Evolutionary conservation across 2,888 invertebrate species (phyloP).

Genomic region (Drosophila rubida): DNA sequence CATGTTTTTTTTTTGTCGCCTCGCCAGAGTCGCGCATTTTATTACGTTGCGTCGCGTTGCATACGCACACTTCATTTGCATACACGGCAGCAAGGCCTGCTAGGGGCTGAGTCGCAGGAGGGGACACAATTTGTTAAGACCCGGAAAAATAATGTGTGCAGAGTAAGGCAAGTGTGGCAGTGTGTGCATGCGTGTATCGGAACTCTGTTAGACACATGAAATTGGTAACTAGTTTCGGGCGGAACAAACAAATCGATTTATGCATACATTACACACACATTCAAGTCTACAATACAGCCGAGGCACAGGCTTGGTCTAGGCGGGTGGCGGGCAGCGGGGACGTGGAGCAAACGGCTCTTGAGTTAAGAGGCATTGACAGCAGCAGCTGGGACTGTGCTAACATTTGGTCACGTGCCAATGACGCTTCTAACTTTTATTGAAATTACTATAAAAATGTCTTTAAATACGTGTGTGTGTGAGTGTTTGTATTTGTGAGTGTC

Average conservation of each 20-base stretch:
- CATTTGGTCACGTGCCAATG: conserved; percentile 67
- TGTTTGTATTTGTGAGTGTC: conserved; percentile 19
- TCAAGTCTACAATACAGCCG: conserved; percentile 5
- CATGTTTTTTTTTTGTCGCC: conserved; percentile 1
- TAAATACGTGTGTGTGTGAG: conserved; percentile 24
- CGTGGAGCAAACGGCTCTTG: background rate
- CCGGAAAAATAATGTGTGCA: background rate
- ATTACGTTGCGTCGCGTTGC: conserved; percentile 17
- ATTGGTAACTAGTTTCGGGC: conserved; percentile 31
- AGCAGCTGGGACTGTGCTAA: conserved; percentile 7
- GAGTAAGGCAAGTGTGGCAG: conserved; percentile 1
- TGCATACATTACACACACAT: conserved; percentile 43
- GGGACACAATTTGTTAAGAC: background rate
- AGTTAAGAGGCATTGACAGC: conserved; percentile 7
- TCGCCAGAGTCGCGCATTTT: background rate
- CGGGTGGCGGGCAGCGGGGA: background rate
- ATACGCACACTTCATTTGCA: conserved; percentile 59
- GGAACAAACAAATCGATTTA: conserved; percentile 63
- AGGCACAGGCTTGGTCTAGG: conserved; percentile 4
- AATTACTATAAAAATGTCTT: conserved; percentile 53
- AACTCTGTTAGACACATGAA: conserved; percentile 52
- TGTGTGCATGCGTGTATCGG: conserved; percentile 39
- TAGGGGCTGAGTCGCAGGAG: no score
- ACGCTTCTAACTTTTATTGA: conserved; percentile 54
- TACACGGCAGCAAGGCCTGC: conserved; percentile 22